Evolutionary conservation across 2,888 invertebrate genomes (phyloP).

Genomic region (Anagyrus pseudococci): DNA sequence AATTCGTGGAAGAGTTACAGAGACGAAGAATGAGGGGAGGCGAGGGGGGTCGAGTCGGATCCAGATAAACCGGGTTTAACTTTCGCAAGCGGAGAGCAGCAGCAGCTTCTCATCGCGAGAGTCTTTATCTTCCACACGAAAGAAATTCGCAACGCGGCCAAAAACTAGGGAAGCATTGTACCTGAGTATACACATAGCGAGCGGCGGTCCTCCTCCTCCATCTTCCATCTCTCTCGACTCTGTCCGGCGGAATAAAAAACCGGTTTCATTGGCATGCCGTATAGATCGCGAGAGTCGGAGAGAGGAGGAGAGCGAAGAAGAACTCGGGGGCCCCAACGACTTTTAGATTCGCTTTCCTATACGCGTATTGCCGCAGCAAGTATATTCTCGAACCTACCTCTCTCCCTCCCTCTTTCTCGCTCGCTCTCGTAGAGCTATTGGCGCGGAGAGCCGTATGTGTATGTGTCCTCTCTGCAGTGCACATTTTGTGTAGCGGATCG

Average conservation of each 20-base stretch:
- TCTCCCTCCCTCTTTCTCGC: not conserved
- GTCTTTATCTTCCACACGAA: not conserved
- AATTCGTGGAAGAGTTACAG: too few relatives aligned
- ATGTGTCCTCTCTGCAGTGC: too few relatives aligned
- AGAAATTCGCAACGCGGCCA: slow-evolving; percentile 7
- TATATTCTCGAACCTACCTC: not conserved
- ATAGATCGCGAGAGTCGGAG: not conserved
- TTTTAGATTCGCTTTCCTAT: not conserved
- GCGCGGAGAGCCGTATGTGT: not conserved
- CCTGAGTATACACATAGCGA: not conserved
- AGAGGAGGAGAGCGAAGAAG: not conserved
- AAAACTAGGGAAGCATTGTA: not conserved
- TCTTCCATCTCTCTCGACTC: not conserved
- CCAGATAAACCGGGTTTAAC: too few relatives aligned
- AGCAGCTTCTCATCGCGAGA: too few relatives aligned
- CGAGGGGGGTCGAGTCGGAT: too few relatives aligned
- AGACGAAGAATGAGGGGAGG: too few relatives aligned
- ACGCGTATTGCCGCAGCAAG: not conserved
- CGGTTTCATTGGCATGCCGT: slow-evolving; percentile 18
- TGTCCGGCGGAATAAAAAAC: slow-evolving; percentile 17
- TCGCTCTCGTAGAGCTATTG: too few relatives aligned
- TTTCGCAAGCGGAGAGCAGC: too few relatives aligned
- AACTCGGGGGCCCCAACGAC: slow-evolving; percentile 1
- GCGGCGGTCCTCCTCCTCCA: not conserved
- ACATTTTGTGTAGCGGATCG: too few relatives aligned